Base-by-base conservation (phyloP, 1,140 invertebrate species). In the Neodiprion lecontei region DNA sequence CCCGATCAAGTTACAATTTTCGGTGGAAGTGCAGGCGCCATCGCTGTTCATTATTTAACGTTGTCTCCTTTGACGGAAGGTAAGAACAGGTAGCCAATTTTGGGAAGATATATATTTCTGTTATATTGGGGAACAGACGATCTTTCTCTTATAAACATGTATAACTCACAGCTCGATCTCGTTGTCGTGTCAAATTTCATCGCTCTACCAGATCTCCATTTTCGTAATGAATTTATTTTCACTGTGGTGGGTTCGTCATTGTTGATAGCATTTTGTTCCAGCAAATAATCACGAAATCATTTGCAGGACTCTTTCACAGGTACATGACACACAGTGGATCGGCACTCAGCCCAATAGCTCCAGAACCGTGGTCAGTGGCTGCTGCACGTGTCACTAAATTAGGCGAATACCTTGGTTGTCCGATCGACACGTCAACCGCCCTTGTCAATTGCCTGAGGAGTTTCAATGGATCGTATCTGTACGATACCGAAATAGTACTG, bases 1-100 rank as follows among this genome's bases (percentile, higher is more conserved):
- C 86, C 91, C 0, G 77, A 88, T 61, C 88, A 90, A 61, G 90
- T 95, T 1, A 91, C 91, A 0, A 78, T 93, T 21, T 89, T 84
- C 1, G 92, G 92, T 0, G 91, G 92, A 78, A 90, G 91, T 78
- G 91, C 91, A 14, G 91, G 91, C 0, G 90, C 89, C 3, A 86
- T 85, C 3, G 82, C 87, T 4, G 87, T 87, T 0, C 89, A 90
- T 75, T 61, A 89, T 21, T 81, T 90, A 0, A 86, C 89, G 0
- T 74, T 90, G 9, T 88, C 88, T 2, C 80, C 84, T 4, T 85
- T 88, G 67, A 84, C 83, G 49, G 67, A 12, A 21, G 50, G 50
- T 53, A n/a, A 53, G 50, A 21, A 21, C 17, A 21, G 17, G 17
- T 21, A 21, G 17, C 17, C 17, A 21, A 21, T 21, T 21, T 21